Conservation (phyloP, 2,888 invertebrate species). For the Temnothorax rugatulus region DNA sequence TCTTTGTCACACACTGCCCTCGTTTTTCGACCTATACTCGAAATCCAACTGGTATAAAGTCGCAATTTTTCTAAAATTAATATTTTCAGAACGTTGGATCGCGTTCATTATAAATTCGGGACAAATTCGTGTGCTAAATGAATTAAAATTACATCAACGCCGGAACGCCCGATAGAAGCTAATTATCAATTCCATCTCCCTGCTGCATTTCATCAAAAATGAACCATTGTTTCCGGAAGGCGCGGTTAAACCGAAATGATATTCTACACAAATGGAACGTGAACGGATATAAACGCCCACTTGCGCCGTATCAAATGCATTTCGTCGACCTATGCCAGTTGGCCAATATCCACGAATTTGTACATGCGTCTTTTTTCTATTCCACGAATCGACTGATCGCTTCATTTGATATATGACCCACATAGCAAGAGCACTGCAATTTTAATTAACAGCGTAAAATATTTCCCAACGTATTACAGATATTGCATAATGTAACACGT, state of each 20-base stretch:
- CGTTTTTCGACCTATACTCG: not conserved
- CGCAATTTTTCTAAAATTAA: slow-evolving; percentile 1
- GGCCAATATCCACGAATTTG: slow-evolving; percentile 47
- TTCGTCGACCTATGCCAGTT: slow-evolving; percentile 20
- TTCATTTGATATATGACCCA: slow-evolving; percentile 46
- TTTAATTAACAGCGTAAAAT: slow-evolving; percentile 40
- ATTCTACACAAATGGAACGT: slow-evolving; percentile 3
- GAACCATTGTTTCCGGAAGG: slow-evolving; percentile 24
- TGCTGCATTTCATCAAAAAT: slow-evolving; percentile 10
- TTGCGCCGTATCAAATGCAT: slow-evolving; percentile 1
- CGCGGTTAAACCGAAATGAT: slow-evolving; percentile 34
- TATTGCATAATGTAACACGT: slow-evolving; percentile 3
- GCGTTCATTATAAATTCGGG: not conserved
- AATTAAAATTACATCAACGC: slow-evolving; percentile 21
- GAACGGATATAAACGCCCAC: slow-evolving; percentile 33
- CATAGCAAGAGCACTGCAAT: slow-evolving; percentile 15
- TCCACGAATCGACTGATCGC: slow-evolving; percentile 5
- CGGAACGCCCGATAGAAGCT: not conserved
- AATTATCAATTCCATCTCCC: slow-evolving; percentile 13
- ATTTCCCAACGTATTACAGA: slow-evolving; percentile 18
- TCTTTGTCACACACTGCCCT: not conserved
- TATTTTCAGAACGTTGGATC: not conserved
- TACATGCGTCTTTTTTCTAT: slow-evolving; percentile 27
- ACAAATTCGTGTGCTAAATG: not conserved
- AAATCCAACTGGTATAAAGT: not conserved